Conservation (phyloP, 2,888 invertebrate species). For the Drosophila melanosoma region DNA sequence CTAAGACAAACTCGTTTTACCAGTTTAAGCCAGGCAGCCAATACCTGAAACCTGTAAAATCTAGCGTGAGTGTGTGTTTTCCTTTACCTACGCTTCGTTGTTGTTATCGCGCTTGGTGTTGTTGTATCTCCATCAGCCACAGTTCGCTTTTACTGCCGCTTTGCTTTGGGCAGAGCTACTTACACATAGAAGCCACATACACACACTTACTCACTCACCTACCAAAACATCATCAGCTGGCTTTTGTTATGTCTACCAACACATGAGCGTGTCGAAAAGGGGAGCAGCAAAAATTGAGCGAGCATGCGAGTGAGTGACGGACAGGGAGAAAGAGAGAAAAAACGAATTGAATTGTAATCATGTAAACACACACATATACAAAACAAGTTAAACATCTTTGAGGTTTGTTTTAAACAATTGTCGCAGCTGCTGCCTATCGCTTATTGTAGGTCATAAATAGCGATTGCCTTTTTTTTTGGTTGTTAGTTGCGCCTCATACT, state of each 20-base stretch:
- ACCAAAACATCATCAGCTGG: constrained; percentile 77
- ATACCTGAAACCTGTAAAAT: constrained; percentile 62
- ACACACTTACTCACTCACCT: constrained; percentile 45
- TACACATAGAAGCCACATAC: background rate
- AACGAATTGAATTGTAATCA: constrained; percentile 23
- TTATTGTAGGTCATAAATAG: constrained; percentile 68
- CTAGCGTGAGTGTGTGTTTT: constrained; percentile 50
- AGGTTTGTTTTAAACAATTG: constrained; percentile 52
- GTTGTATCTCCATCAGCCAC: constrained; percentile 20
- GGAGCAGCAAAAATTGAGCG: constrained; percentile 13
- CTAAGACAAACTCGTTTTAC: constrained; percentile 72
- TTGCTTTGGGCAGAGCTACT: constrained; percentile 46
- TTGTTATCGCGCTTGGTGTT: constrained; percentile 35
- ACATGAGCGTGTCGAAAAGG: constrained; percentile 32
- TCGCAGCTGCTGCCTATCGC: constrained; percentile 36
- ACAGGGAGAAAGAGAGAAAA: constrained; percentile 7
- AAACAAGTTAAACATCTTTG: constrained; percentile 53
- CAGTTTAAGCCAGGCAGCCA: constrained; percentile 49
- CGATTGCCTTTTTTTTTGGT: constrained; percentile 9
- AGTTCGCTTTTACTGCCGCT: constrained; percentile 35
- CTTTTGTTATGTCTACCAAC: constrained; percentile 72
- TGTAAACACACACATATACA: constrained; percentile 9
- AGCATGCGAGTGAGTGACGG: constrained; percentile 9
- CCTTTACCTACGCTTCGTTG: constrained; percentile 56
- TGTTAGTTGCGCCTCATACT: constrained; percentile 23